Conservation (phyloP, 2,797 vertebrate species). For the Rhinoraja longicauda region DNA sequence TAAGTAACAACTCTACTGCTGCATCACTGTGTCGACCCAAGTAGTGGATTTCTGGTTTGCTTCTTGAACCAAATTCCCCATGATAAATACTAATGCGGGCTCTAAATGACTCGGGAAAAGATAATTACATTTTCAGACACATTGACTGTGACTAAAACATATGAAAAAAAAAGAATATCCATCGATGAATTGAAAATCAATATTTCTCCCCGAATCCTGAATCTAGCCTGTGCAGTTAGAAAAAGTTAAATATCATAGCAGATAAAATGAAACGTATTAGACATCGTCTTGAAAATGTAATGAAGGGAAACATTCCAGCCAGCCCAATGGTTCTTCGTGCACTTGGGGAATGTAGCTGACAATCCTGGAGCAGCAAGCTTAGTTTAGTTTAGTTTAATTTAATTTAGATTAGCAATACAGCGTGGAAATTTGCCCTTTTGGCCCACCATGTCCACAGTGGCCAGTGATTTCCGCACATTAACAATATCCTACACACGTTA, state of each 20-base stretch:
- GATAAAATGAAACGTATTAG: background rate
- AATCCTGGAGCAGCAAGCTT: too few relatives aligned
- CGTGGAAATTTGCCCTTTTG: too few relatives aligned
- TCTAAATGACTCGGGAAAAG: background rate
- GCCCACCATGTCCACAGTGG: too few relatives aligned
- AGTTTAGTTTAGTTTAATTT: too few relatives aligned
- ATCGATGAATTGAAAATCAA: constrained; percentile 6
- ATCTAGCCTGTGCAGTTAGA: background rate
- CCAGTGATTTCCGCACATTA: too few relatives aligned
- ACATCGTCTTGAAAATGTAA: background rate
- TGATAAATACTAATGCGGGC: background rate
- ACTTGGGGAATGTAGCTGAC: background rate
- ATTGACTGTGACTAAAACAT: background rate
- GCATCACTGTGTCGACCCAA: too few relatives aligned
- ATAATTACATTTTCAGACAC: background rate
- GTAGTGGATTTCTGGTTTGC: background rate
- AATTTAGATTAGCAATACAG: too few relatives aligned
- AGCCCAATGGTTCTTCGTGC: background rate
- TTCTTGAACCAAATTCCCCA: background rate
- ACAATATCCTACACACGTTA: too few relatives aligned
- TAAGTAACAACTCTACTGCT: too few relatives aligned
- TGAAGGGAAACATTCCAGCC: background rate
- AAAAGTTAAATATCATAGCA: background rate
- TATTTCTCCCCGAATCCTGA: background rate
- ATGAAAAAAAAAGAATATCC: background rate